A percentile compares a stretch with the other conserved stretches of the same genome.
These are phyloP conservation scores for Epizoanthus fatuus DNA, from an alignment of 92 coral and sea anemone species.

Conservation along the genomic window DNA sequence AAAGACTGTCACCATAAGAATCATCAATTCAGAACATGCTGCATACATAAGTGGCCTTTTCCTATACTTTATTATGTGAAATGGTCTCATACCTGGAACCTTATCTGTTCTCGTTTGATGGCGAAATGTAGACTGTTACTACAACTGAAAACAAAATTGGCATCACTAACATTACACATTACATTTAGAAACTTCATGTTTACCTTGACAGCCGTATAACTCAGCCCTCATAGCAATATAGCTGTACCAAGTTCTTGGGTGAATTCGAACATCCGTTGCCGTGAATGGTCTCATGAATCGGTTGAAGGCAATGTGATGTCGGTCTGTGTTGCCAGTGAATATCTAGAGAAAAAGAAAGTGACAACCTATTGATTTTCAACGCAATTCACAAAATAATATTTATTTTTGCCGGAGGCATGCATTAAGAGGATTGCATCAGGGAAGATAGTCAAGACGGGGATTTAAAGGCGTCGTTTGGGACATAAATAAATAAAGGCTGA, in stretches of 20 bases:
- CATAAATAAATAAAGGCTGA: no score
- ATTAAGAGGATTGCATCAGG: background rate
- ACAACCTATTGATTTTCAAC: background rate
- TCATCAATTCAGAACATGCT: no score
- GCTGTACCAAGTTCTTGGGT: conserved; percentile 70
- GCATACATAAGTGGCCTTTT: no score
- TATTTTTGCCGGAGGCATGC: background rate
- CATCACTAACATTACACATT: background rate
- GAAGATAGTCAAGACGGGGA: no score
- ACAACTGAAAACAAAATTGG: background rate
- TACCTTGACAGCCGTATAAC: conserved; percentile 77
- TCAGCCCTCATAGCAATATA: conserved; percentile 74
- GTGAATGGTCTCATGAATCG: conserved; percentile 53
- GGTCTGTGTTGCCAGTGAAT: conserved; percentile 76
- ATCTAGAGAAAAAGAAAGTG: conserved; percentile 1
- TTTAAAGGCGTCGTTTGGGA: no score
- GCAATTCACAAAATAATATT: background rate
- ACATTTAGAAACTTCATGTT: background rate
- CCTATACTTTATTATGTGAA: no score
- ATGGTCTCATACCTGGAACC: no score
- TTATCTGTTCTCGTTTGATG: no score
- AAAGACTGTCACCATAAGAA: no score
- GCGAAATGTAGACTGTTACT: no score
- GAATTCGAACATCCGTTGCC: conserved; percentile 78
- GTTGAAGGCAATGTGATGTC: conserved; percentile 73